Evolutionary conservation across 1,140 invertebrate genomes (phyloP).

Genomic region (Aphaenogaster rudis): DNA sequence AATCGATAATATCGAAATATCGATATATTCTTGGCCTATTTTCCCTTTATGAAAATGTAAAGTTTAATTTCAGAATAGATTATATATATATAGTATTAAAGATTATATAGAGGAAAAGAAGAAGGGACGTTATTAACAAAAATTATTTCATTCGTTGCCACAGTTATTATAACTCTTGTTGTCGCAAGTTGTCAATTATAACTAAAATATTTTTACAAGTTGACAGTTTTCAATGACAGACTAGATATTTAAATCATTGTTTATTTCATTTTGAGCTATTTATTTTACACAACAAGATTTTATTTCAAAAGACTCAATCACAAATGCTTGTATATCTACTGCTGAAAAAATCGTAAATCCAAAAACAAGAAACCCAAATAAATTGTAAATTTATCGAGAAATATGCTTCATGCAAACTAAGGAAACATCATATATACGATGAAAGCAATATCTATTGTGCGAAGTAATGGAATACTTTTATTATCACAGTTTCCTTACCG

Average conservation of each 20-base stretch:
- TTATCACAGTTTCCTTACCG: not conserved
- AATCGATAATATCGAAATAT: too few species aligned
- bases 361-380: not conserved
- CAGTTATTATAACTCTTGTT: not conserved
- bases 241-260: not conserved
- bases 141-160: not conserved
- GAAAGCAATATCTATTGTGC: slow-evolving; percentile 31
- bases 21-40: too few species aligned
- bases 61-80: too few species aligned
- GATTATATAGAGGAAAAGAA: too few species aligned
- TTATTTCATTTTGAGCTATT: not conserved
- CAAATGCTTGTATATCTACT: not conserved
- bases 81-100: too few species aligned
- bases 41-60: too few species aligned
- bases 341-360: not conserved
- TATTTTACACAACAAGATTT: not conserved
- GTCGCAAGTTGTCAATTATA: not conserved
- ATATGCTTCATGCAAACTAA: not conserved
- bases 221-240: not conserved
- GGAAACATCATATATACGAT: slow-evolving; percentile 3
- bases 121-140: not conserved
- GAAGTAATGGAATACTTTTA: slow-evolving; percentile 30
- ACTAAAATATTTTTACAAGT: not conserved
- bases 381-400: not conserved
- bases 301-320: not conserved